Evolutionary conservation across 2,888 invertebrate genomes (phyloP), one percentile per base, ranked within the genome.

Genomic region (Eilema depressum): DNA sequence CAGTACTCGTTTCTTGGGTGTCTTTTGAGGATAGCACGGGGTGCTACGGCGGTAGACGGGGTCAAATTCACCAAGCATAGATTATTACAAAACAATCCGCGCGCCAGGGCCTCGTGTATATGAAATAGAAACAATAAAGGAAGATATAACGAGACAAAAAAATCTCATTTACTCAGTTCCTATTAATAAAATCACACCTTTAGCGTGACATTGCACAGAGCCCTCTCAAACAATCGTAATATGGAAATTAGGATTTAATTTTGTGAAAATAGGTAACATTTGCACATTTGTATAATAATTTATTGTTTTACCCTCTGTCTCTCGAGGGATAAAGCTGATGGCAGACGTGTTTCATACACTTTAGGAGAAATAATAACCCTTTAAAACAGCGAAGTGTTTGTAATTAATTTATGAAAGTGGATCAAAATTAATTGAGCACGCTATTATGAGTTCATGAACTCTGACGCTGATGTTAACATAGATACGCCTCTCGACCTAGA

Each of bases 401-500:
- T 53, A 53, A 53, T 53, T 53, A 53, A 53, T 53, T n/a, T 53
- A 53, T 53, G 33, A 56, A 65, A 65, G 8, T 30, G 14, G 8
- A 65, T 23, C 23, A 14, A 11, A 65, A 33, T 56, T 30, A 33
- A 33, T 33, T 25, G 23, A 28, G 28, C 3, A 17, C 56, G 56
- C n/a, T 30, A 25, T 64, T 64, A 28, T 23, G n/a, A 12, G 26
- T 64, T 47, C 25, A 64, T 47, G 33, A 65, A 53, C 65, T 56
- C 17, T 20, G n/a, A 5, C 30, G 12, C 41, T 56, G n/a, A 28
- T 56, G 28, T 65, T 47, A 63, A 63, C 41, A 28, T 26, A 25
- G 47, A 63, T 63, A 26, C 41, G 41, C 26, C 28, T 53, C n/a
- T 20, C n/a, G 53, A 53, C 53, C 53, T n/a, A 53, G 53, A 53